phyloP scores from a whole-genome alignment of 2,113 vertebrate genomes.

The Tricholaema leucomelas region DNA sequence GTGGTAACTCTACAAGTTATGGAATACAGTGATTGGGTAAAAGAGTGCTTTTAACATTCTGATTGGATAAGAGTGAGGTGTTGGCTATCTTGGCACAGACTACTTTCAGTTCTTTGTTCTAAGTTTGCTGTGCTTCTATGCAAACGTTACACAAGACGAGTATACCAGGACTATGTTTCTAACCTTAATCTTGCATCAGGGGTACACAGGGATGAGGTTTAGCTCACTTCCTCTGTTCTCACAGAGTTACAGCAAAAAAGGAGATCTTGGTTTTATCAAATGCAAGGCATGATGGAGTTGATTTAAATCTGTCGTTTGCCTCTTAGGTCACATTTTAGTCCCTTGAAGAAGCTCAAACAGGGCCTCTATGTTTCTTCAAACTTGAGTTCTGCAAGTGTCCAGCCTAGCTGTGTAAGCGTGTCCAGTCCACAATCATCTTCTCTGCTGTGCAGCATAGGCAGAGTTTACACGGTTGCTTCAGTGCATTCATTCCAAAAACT shows the following conservation, averaged over 20 bases:
- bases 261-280: background rate
- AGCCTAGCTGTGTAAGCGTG: background rate
- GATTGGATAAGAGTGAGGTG: too few species aligned
- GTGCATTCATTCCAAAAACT: background rate
- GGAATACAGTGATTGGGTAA: too few species aligned
- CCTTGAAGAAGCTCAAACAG: background rate
- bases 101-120: too few species aligned
- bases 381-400: background rate
- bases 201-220: too few species aligned
- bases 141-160: too few species aligned
- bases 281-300: background rate
- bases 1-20: too few species aligned
- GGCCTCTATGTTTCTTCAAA: background rate
- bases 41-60: too few species aligned
- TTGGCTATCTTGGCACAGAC: too few species aligned
- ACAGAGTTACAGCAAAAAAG: background rate
- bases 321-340: background rate
- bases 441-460: background rate
- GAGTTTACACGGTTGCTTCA: background rate
- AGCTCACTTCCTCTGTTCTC: too few species aligned
- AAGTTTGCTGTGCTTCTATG: too few species aligned
- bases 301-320: background rate
- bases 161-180: too few species aligned
- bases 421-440: rapidly evolving
- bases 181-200: too few species aligned